Evolutionary conservation across 2,888 invertebrate species (phyloP).

Genomic region (Strigamia crassipes): DNA sequence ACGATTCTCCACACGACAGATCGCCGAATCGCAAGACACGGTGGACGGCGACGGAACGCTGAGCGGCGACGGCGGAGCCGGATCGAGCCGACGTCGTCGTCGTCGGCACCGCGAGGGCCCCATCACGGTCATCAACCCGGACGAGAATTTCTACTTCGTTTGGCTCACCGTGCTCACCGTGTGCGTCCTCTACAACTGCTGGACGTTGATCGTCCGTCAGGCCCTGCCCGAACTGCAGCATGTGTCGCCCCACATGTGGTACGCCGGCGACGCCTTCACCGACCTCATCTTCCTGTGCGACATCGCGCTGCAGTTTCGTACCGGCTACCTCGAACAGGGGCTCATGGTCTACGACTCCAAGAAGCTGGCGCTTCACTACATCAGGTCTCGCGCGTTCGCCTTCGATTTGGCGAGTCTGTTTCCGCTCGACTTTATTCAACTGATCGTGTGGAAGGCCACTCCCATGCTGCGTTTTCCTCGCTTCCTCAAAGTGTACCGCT

Average conservation of each 20-base stretch:
- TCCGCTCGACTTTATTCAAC: conserved; percentile 85
- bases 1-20: conserved; percentile 89
- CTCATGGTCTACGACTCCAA: conserved; percentile 90
- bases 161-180: conserved; percentile 88
- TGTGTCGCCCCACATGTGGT: conserved; percentile 76
- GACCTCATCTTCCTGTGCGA: conserved; percentile 87
- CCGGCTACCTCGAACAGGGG: conserved; percentile 93
- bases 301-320: conserved; percentile 87
- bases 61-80: background rate
- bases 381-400: conserved; percentile 80
- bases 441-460: conserved; percentile 74
- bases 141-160: conserved; percentile 94
- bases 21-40: conserved; percentile 75
- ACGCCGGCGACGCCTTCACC: conserved; percentile 79
- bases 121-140: conserved; percentile 86
- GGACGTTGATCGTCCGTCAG: conserved; percentile 93
- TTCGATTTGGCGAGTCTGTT: conserved; percentile 80
- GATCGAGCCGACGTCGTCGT: conserved; percentile 60
- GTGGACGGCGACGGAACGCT: conserved; percentile 57
- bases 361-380: conserved; percentile 87
- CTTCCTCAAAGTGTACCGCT: conserved; percentile 70
- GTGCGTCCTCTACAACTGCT: conserved; percentile 91
- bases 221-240: conserved; percentile 89
- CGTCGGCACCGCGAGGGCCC: conserved; percentile 68
- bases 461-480: conserved; percentile 74